These are phyloP conservation scores for Seira musarum DNA, from an alignment of 2,888 invertebrate species.

Conservation along the genomic window DNA sequence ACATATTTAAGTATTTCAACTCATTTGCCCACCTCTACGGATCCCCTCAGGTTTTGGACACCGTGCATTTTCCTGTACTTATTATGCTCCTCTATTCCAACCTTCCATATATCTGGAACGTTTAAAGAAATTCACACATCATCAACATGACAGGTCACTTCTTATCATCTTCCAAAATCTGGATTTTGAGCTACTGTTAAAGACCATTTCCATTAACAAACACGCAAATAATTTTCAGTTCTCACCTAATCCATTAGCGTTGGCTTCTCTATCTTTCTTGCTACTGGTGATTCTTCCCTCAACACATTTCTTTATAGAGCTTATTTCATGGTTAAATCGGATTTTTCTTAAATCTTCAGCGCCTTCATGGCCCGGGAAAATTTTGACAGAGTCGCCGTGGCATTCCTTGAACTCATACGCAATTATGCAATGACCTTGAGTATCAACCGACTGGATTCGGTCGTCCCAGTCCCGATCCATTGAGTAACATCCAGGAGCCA, in stretches of 20 bases:
- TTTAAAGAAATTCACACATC: background rate
- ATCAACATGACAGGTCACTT: background rate
- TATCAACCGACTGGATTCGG: slow-evolving; percentile 38
- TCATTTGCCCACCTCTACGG: slow-evolving; percentile 13
- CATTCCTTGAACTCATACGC: slow-evolving; percentile 44
- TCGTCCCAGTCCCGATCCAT: slow-evolving; percentile 42
- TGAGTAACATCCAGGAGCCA: slow-evolving; percentile 48
- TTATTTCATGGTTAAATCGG: slow-evolving; percentile 37
- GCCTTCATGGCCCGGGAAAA: background rate
- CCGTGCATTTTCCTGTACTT: slow-evolving; percentile 33
- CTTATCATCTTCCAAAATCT: background rate
- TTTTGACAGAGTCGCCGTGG: slow-evolving; percentile 29
- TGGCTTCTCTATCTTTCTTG: slow-evolving; percentile 3
- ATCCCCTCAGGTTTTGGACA: slow-evolving; percentile 34
- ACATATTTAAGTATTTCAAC: background rate
- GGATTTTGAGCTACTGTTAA: background rate
- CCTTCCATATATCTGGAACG: slow-evolving; percentile 31
- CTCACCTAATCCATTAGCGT: slow-evolving; percentile 24
- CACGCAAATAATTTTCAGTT: background rate
- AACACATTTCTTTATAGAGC: slow-evolving; percentile 37
- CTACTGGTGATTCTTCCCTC: background rate
- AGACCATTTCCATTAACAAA: background rate
- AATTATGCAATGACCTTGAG: slow-evolving; percentile 46
- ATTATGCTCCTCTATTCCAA: slow-evolving; percentile 45
- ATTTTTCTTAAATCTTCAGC: slow-evolving; percentile 20